Conservation (phyloP, 2,797 vertebrate species). For the Melanogrammus aeglefinus region DNA sequence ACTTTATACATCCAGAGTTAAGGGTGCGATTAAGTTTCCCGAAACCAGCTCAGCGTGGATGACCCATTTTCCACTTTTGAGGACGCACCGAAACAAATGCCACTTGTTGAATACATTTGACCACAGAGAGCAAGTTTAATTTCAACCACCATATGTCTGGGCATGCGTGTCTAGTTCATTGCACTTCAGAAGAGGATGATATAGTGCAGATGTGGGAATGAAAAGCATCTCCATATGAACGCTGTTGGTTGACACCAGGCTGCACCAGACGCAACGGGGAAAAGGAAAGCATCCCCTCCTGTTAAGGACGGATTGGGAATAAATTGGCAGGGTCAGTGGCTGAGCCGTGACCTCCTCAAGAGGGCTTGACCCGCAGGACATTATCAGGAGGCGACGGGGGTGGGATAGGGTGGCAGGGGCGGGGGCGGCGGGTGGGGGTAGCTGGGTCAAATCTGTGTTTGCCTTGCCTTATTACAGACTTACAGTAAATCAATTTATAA, state of each 20-base stretch:
- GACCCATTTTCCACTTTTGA: not conserved
- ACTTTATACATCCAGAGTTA: not conserved
- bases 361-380: constrained; percentile 56
- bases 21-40: not conserved
- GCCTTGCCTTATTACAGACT: constrained; percentile 70
- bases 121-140: not conserved
- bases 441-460: constrained; percentile 49
- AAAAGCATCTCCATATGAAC: constrained; percentile 21
- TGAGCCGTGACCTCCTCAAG: constrained; percentile 54
- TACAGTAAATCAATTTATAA: constrained; percentile 76
- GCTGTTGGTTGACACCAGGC: constrained; percentile 5
- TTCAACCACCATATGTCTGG: not conserved
- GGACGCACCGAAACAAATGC: not conserved
- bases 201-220: constrained; percentile 34
- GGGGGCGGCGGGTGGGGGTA: constrained; percentile 36
- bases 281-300: constrained; percentile 47
- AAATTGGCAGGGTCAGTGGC: constrained; percentile 64
- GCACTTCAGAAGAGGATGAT: constrained; percentile 27
- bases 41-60: not conserved
- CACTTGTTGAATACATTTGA: not conserved
- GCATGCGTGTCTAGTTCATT: not conserved
- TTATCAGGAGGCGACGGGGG: constrained; percentile 11
- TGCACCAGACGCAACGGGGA: constrained; percentile 11
- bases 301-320: constrained; percentile 52
- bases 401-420: constrained; percentile 6